Conservation (phyloP, 1,140 invertebrate species). For the Planococcus citri region DNA sequence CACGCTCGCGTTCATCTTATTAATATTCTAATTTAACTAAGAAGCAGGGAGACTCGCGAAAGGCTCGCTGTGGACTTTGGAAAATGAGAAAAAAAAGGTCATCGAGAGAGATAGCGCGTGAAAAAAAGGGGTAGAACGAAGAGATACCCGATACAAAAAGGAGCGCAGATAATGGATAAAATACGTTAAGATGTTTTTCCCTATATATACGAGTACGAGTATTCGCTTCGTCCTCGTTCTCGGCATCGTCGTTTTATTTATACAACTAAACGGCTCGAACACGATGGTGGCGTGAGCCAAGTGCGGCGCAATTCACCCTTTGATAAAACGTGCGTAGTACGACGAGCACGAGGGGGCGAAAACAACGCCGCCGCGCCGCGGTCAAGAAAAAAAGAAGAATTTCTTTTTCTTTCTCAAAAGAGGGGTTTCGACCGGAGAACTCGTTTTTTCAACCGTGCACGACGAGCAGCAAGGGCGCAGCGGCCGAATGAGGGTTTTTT, state of each 20-base stretch:
- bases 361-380: not conserved
- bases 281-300: not conserved
- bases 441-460: not conserved
- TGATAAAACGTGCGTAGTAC: not conserved
- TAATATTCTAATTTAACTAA: conserved; percentile 3
- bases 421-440: not conserved
- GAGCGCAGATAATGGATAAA: not conserved
- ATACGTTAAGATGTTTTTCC: conserved; percentile 17
- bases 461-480: no score
- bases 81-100: not conserved
- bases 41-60: not conserved
- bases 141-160: not conserved
- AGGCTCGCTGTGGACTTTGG: no score
- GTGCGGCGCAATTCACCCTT: not conserved
- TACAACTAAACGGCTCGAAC: conserved; percentile 6
- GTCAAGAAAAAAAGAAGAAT: conserved; percentile 16
- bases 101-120: not conserved
- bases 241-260: not conserved
- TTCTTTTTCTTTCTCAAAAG: conserved; percentile 12
- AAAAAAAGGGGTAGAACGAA: not conserved
- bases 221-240: no score
- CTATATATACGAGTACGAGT: no score
- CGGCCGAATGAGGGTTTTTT: no score
- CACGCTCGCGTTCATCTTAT: not conserved
- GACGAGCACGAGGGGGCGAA: conserved; percentile 1